These are phyloP conservation scores for Sebastes kiyomatsui DNA, from an alignment of 2,797 vertebrate species.

Conservation along the genomic window DNA sequence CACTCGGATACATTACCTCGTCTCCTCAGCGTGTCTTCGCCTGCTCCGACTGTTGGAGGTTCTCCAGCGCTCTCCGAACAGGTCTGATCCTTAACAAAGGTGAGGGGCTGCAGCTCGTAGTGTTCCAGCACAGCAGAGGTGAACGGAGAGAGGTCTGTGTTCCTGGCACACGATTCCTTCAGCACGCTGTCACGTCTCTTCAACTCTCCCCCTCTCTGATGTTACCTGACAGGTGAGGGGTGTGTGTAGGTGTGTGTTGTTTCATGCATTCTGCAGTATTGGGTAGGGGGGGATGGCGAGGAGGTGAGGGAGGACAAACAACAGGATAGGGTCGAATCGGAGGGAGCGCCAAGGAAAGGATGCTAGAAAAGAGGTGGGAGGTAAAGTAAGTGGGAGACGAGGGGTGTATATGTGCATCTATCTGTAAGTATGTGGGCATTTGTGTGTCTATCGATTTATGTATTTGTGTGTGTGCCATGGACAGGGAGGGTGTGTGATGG, in stretches of 20 bases:
- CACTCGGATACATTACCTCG: constrained; percentile 31
- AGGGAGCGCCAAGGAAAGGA: constrained; percentile 41
- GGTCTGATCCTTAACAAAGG: constrained; percentile 67
- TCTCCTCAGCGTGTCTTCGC: constrained; percentile 37
- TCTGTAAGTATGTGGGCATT: constrained; percentile 52
- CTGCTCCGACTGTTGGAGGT: constrained; percentile 63
- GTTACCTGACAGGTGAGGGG: constrained; percentile 74
- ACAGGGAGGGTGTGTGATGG: constrained; percentile 72
- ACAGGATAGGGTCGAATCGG: constrained; percentile 55
- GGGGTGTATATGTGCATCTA: constrained; percentile 47
- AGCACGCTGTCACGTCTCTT: constrained; percentile 73
- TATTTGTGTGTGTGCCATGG: constrained; percentile 54
- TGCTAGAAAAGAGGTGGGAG: constrained; percentile 56
- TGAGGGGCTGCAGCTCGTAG: constrained; percentile 48
- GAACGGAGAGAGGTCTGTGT: constrained; percentile 63
- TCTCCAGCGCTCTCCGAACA: constrained; percentile 61
- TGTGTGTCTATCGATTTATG: constrained; percentile 57
- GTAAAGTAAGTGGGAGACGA: constrained; percentile 45
- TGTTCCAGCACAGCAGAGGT: constrained; percentile 68
- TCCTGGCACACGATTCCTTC: constrained; percentile 72
- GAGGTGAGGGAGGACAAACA: constrained; percentile 48
- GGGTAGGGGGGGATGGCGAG: not conserved
- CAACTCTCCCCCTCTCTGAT: constrained; percentile 69
- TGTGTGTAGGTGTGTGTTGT: constrained; percentile 40
- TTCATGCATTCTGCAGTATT: constrained; percentile 48